These are phyloP conservation scores for Anoplopoma fimbria DNA, from an alignment of 2,113 vertebrate genomes.

Conservation along the genomic window DNA sequence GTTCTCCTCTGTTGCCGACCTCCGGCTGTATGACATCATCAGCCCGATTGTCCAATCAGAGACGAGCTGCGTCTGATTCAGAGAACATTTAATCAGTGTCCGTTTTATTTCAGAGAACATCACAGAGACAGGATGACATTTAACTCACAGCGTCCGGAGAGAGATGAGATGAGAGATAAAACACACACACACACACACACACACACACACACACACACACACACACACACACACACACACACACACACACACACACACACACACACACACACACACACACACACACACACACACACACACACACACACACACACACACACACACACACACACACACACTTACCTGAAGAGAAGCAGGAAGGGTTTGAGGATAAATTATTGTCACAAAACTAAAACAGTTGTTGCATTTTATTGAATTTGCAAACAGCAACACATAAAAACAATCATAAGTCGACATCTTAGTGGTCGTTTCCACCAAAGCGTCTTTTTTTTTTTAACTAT, in stretches of 20 bases:
- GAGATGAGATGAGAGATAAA: too few relatives aligned
- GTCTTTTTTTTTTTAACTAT: too few relatives aligned
- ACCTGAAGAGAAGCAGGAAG: too few relatives aligned
- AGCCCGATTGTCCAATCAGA: constrained; percentile 25
- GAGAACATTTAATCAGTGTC: constrained; percentile 35
- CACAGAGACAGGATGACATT: constrained; percentile 56
- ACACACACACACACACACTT: background rate
- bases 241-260: background rate
- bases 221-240: background rate
- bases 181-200: constrained; percentile 2
- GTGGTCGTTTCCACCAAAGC: too few relatives aligned
- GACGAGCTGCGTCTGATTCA: background rate
- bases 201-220: background rate
- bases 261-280: too few relatives aligned
- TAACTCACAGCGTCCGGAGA: constrained; percentile 19
- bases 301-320: background rate
- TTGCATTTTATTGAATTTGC: too few relatives aligned
- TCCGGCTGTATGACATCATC: background rate
- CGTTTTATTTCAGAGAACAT: constrained; percentile 27
- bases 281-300: background rate
- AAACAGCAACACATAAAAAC: too few relatives aligned
- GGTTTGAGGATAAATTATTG: too few relatives aligned
- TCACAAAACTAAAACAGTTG: too few relatives aligned
- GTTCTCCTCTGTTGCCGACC: background rate
- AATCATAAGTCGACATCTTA: too few relatives aligned